Base-by-base conservation (phyloP, 2,113 vertebrate species). In the Pachycephala philippinensis region DNA sequence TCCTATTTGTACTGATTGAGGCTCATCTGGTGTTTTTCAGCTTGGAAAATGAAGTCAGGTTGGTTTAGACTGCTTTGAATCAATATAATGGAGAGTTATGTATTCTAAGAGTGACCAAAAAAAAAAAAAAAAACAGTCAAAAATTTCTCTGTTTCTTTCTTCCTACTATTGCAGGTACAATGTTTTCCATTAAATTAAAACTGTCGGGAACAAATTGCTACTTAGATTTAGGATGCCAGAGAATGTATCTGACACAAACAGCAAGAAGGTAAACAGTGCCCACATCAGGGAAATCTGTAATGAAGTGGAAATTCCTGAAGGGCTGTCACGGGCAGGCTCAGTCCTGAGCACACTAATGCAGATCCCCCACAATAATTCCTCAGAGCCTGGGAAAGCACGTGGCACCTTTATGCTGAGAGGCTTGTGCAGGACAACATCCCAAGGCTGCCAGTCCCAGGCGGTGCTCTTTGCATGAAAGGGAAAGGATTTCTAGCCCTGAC, bases 301-400 rank as follows among this genome's bases (percentile, higher is more conserved):
- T 7, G 11, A 59, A 47, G 13, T 42, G 35, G n/a, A 30, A 87
- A 8, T 47, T 63, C 71, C 66, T 6, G 7, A 22, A 72, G 57
- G 65, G 44, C 82, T 64, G 60, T 23, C 31, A 37, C 0, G 1
- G 81, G 54, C 61, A 77, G 35, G 30, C 37, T 72, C 52, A 65
- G 68, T 59, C 33, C 61, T 56, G 27, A 86, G 39, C 33, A 13
- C 26, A 28, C 7, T 7, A 26, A 6, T 53, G 39, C 42, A 74
- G 79, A 39, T 40, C 56, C 8, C 15, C 65, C 63, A 66, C 50
- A 54, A 75, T 20, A 11, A 33, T 22, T 84, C 45, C 47, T 90
- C 13, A n/a, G 75, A 74, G 68, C 33, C 0, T 33, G 44, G 6
- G 13, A 31, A 42, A 63, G 42, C 50, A 52, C 1, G 0, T 42